phyloP scores from a whole-genome alignment of 1,140 invertebrate genomes.

The Brachionus rubens region DNA sequence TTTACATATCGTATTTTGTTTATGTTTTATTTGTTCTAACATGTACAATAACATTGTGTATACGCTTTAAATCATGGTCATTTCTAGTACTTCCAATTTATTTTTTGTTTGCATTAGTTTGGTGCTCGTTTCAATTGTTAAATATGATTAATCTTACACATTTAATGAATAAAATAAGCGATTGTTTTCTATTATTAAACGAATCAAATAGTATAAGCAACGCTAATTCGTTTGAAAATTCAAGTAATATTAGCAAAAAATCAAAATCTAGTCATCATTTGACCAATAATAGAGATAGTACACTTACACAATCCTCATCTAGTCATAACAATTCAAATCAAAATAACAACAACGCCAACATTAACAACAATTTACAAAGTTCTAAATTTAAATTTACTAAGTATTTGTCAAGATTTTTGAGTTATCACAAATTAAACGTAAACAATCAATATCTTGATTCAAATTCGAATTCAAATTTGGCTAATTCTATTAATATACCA shows the following conservation, averaged over 20 bases:
- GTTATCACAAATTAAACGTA: neutral
- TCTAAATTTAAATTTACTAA: neutral
- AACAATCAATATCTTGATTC: neutral
- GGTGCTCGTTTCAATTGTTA: conserved; percentile 29
- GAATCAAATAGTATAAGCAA: conserved; percentile 11
- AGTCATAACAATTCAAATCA: neutral
- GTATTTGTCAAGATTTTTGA: neutral
- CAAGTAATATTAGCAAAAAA: conserved; percentile 4
- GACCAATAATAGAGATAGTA: neutral
- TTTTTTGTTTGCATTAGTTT: neutral
- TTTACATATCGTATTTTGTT: neutral
- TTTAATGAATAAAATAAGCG: conserved; percentile 37
- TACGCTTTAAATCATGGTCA: conserved; percentile 3
- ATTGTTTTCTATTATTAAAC: conserved; percentile 27
- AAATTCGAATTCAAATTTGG: no score
- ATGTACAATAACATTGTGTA: neutral
- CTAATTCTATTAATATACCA: neutral
- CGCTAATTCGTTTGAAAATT: conserved; percentile 39
- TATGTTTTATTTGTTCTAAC: conserved; percentile 3
- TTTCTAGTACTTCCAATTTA: conserved; percentile 4
- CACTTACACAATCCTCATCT: neutral
- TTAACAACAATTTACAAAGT: neutral
- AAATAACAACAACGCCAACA: neutral
- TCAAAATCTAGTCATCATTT: conserved; percentile 12
- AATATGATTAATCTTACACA: conserved; percentile 20